Percentiles rank a stretch among this genome's conserved stretches.
Conservation (phyloP, 2,888 invertebrate species). For the Oegoconia quadripuncta region DNA sequence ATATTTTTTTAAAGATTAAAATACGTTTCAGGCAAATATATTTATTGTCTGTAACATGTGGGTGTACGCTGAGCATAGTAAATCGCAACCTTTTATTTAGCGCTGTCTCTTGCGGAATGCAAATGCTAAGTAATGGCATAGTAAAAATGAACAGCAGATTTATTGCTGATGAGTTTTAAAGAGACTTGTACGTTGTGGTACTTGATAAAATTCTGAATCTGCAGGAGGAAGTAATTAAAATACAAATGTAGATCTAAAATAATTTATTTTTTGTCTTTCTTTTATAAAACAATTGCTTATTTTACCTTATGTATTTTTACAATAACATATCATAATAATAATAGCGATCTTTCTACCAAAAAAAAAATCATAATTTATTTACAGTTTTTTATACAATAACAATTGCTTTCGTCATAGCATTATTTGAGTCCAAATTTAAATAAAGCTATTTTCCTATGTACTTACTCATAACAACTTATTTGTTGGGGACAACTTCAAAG, state of each 20-base stretch:
- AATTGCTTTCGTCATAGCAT: too few species aligned
- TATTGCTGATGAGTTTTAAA: slow-evolving; percentile 5
- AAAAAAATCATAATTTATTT: slow-evolving; percentile 43
- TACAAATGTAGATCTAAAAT: slow-evolving; percentile 64
- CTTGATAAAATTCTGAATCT: slow-evolving; percentile 13
- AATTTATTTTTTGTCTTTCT: slow-evolving; percentile 70
- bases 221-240: too few species aligned
- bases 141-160: slow-evolving; percentile 3
- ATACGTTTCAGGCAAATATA: neutral
- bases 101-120: neutral
- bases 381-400: slow-evolving; percentile 35
- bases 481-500: too few species aligned
- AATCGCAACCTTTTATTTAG: neutral
- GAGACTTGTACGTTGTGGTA: neutral
- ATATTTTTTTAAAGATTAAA: too few species aligned
- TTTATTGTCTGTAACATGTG: too few species aligned
- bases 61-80: too few species aligned
- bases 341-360: slow-evolving; percentile 59
- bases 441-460: too few species aligned
- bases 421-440: too few species aligned
- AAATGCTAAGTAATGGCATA: neutral
- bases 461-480: too few species aligned
- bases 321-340: slow-evolving; percentile 51
- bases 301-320: slow-evolving; percentile 58
- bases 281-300: slow-evolving; percentile 75